Evolutionary conservation across 2,888 invertebrate genomes (phyloP), one percentile per base, ranked within the genome.

Genomic region (Caenorhabditis sp.): DNA sequence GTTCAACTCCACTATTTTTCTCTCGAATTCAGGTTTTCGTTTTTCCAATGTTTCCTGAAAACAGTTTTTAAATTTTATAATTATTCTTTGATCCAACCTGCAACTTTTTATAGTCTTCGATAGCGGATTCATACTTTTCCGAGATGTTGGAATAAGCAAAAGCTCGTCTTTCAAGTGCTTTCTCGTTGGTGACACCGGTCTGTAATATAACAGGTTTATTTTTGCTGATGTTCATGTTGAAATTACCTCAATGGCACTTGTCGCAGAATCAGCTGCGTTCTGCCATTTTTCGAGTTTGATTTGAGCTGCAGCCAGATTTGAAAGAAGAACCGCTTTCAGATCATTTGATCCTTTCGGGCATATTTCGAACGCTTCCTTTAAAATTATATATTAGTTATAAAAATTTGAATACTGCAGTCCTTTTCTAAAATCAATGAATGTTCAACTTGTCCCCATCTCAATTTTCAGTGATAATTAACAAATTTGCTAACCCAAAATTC

Each of bases 201-300:
- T 79, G 66, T 36, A 70, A 65, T 50, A 5, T 1, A 4, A 24
- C 24, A 6, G 10, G 17, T 50, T 59, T 23, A 17, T 57, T 12
- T 36, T 58, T 43, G 4, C 21, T 6, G 5, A 17, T 31, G 4
- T 10, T 26, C n/a, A 14, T 26, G 4, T 62, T n/a, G n/a, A n/a
- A n/a, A n/a, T 51, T 10, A 72, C 74, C 31, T 81, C 73, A 26
- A 82, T 73, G 5, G 82, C 72, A 14, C 62, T 66, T 4, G 67
- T 74, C 19, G 79, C 79, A 0, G 70, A 60, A 23, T 76, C 75
- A 3, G 69, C 75, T 0, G 84, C 82, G 1, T 60, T 57, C 17
- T 77, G 69, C 76, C 79, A 82, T 54, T 81, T 66, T 24, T 70
- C 68, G 43, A 65, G 62, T 60, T 82, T 84, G 54, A 83, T 79